Conservation (phyloP, 1,140 invertebrate species). For the Macrotrachela quadricornifera region DNA sequence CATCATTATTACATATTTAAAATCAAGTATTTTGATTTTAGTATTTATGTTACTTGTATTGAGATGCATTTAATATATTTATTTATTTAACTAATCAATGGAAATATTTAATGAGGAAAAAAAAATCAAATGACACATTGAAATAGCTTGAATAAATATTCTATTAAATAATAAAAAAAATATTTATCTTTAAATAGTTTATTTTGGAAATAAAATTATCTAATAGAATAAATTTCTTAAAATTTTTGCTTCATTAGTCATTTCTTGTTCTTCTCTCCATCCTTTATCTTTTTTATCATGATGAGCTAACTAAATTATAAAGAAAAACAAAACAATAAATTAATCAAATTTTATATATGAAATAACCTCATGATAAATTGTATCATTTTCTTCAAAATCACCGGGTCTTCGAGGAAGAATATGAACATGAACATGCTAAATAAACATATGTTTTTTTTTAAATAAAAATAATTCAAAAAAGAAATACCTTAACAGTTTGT, state of each 20-base stretch:
- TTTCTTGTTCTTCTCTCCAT: constrained; percentile 33
- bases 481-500: constrained; percentile 50
- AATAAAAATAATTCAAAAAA: background rate
- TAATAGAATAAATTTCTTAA: constrained; percentile 14
- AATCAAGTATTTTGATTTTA: no score
- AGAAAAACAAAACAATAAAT: no score
- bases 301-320: constrained; percentile 30
- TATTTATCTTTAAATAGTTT: no score
- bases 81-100: no score
- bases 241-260: constrained; percentile 35
- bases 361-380: background rate
- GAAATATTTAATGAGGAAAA: no score
- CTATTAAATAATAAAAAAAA: no score
- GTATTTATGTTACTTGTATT: no score
- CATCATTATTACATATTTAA: no score
- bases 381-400: constrained; percentile 53
- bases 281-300: constrained; percentile 40
- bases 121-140: no score
- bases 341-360: no score
- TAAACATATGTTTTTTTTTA: constrained; percentile 9
- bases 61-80: no score
- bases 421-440: constrained; percentile 62
- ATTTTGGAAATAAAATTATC: background rate
- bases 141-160: no score
- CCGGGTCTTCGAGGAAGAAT: constrained; percentile 49